Percentiles rank a stretch among this genome's conserved stretches.
These are phyloP conservation scores for Oceanites oceanicus DNA, from an alignment of 2,113 vertebrate species.

Conservation along the genomic window DNA sequence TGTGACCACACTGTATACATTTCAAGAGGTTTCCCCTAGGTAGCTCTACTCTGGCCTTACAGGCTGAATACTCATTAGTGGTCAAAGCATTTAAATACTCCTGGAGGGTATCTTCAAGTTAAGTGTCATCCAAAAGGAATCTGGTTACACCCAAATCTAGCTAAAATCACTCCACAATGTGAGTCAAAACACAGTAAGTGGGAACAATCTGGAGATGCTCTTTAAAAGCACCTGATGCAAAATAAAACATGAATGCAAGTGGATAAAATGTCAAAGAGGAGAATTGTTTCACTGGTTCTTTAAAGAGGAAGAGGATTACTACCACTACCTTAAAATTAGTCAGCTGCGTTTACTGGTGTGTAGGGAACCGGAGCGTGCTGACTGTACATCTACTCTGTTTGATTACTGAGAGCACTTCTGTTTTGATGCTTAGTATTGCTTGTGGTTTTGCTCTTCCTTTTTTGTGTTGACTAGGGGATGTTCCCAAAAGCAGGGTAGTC, in stretches of 20 bases:
- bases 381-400: not conserved
- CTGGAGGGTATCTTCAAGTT: not conserved
- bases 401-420: not conserved
- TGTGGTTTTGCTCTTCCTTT: not conserved
- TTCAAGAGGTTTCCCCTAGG: not conserved
- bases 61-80: not conserved
- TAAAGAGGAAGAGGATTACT: not conserved
- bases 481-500: not conserved
- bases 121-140: not conserved
- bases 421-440: not conserved
- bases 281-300: not conserved
- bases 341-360: not conserved
- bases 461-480: not conserved
- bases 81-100: not conserved
- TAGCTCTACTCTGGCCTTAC: not conserved
- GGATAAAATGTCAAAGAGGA: not conserved
- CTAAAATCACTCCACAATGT: not conserved
- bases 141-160: not conserved
- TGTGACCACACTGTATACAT: rapidly evolving
- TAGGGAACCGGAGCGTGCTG: not conserved
- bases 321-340: not conserved
- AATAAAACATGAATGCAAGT: not conserved
- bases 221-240: not conserved
- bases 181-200: not conserved
- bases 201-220: not conserved